These are phyloP conservation scores for Crenuchus spilurus DNA, from an alignment of 2,797 vertebrate species.

Conservation along the genomic window DNA sequence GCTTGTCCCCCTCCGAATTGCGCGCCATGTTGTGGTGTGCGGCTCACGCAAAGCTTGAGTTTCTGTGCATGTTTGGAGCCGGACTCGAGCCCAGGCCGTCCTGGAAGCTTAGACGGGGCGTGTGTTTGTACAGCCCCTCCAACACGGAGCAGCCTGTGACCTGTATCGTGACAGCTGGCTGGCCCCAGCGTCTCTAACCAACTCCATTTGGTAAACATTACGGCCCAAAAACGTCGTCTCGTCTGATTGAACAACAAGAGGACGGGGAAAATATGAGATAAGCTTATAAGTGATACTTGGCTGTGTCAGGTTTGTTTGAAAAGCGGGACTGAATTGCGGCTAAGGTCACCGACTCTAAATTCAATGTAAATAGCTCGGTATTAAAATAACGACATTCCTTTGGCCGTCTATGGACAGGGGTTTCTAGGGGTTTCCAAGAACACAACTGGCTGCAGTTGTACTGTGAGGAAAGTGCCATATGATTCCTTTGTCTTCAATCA, in stretches of 20 bases:
- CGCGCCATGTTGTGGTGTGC: constrained; percentile 13
- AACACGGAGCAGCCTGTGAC: constrained; percentile 58
- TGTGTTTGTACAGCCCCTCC: constrained; percentile 56
- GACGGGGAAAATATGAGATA: constrained; percentile 45
- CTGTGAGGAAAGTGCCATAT: neutral
- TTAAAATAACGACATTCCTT: constrained; percentile 43
- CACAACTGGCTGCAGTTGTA: neutral
- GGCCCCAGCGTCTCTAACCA: constrained; percentile 55
- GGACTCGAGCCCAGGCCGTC: constrained; percentile 58
- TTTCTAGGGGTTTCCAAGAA: constrained; percentile 19
- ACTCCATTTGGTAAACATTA: constrained; percentile 59
- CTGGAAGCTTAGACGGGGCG: constrained; percentile 53
- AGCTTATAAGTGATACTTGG: constrained; percentile 53
- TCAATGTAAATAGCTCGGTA: constrained; percentile 34
- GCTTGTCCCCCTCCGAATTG: constrained; percentile 34
- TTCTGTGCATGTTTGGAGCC: constrained; percentile 48
- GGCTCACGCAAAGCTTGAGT: constrained; percentile 45
- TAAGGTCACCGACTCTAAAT: constrained; percentile 40
- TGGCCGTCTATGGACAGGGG: neutral
- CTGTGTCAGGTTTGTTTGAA: constrained; percentile 48
- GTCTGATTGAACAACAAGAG: constrained; percentile 51
- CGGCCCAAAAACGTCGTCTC: constrained; percentile 52
- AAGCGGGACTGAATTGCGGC: constrained; percentile 31
- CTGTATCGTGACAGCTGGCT: constrained; percentile 65
- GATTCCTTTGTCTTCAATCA: neutral